Percentiles rank a stretch among this genome's conserved stretches.
Conservation (phyloP, 37 sponge, comb jelly and placozoan genomes). For the Mnemiopsis leidyi region DNA sequence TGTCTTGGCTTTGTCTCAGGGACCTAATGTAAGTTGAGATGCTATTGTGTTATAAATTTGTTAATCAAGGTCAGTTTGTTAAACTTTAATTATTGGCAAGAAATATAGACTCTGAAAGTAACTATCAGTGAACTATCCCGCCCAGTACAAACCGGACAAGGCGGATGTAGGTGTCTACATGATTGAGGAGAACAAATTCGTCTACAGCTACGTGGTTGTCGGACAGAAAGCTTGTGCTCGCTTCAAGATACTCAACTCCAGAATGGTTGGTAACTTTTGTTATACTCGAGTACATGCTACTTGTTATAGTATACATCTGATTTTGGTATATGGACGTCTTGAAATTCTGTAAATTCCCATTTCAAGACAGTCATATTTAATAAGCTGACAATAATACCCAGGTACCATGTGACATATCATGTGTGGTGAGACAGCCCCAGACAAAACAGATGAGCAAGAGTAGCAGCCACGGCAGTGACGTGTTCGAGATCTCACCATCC, state of each 20-base stretch:
- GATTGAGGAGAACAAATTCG: slow-evolving; percentile 85
- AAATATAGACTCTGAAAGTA: too few relatives aligned
- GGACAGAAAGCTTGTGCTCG: slow-evolving; percentile 80
- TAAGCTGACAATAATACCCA: too few relatives aligned
- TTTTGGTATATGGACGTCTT: too few relatives aligned
- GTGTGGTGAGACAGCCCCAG: slow-evolving; percentile 56
- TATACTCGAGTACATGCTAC: neutral
- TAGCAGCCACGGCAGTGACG: slow-evolving; percentile 51
- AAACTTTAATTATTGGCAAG: too few relatives aligned
- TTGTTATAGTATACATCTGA: too few relatives aligned
- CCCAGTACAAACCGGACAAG: slow-evolving; percentile 29
- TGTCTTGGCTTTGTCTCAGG: slow-evolving; percentile 61
- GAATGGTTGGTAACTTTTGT: slow-evolving; percentile 71
- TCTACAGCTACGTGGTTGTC: slow-evolving; percentile 89
- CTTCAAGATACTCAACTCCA: slow-evolving; percentile 83
- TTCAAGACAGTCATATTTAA: too few relatives aligned
- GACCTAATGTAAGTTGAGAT: neutral
- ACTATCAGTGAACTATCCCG: too few relatives aligned
- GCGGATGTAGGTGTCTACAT: slow-evolving; percentile 84
- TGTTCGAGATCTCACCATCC: slow-evolving; percentile 86
- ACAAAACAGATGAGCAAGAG: slow-evolving; percentile 66
- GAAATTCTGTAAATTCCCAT: too few relatives aligned
- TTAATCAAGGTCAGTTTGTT: too few relatives aligned
- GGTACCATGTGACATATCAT: slow-evolving; percentile 88
- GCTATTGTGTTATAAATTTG: neutral